Conservation (phyloP, 1,140 invertebrate species). For the Drosophila saltans region DNA sequence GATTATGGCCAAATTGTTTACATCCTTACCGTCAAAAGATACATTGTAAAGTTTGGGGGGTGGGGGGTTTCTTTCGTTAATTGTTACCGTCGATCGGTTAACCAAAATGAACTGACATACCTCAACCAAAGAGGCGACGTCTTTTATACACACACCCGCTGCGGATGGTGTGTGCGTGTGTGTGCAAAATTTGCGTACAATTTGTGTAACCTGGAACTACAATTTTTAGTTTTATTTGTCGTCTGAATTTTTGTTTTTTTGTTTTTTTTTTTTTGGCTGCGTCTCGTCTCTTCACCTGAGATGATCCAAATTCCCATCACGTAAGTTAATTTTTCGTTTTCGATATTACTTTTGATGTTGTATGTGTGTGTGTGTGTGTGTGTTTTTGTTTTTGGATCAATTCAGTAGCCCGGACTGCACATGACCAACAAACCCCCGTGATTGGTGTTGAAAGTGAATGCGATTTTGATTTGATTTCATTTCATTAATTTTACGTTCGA, state of each 20-base stretch:
- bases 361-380: background rate
- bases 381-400: conserved; percentile 26
- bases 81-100: conserved; percentile 79
- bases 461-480: conserved; percentile 63
- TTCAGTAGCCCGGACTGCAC: background rate
- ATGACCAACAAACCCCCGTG: background rate
- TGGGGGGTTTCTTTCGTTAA: conserved; percentile 42
- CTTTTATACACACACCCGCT: conserved; percentile 73
- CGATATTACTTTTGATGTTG: conserved; percentile 39
- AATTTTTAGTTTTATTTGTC: background rate
- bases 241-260: too few species aligned
- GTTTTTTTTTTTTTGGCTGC: conserved; percentile 10
- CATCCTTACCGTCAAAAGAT: conserved; percentile 78
- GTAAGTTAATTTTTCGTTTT: conserved; percentile 64
- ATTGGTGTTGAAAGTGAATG: conserved; percentile 73
- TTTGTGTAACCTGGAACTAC: conserved; percentile 26
- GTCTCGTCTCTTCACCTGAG: conserved; percentile 20
- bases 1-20: background rate
- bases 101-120: conserved; percentile 83
- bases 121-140: conserved; percentile 60
- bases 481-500: conserved; percentile 34
- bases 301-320: conserved; percentile 73
- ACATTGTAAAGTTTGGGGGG: conserved; percentile 81
- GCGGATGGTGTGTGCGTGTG: conserved; percentile 47
- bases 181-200: conserved; percentile 69